Percentiles rank a stretch among this genome's conserved stretches.
These are phyloP conservation scores for Lepidurus couesii DNA, from an alignment of 1,140 invertebrate species.

Conservation along the genomic window DNA sequence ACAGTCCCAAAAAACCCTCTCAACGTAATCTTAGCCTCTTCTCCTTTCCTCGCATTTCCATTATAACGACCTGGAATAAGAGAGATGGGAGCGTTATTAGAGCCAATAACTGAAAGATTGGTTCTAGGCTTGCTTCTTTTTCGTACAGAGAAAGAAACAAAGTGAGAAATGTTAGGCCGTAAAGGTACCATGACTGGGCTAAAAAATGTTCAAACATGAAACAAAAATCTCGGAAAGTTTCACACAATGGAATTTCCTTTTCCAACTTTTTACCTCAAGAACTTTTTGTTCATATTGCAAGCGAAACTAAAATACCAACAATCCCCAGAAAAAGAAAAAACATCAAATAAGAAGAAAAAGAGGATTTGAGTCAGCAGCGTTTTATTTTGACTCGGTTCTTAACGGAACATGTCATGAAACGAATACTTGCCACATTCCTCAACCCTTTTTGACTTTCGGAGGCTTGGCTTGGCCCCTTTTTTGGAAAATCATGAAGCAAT, in stretches of 20 bases:
- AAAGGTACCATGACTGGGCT: background rate
- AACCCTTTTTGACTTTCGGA: background rate
- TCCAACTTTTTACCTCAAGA: background rate
- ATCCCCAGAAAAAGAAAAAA: background rate
- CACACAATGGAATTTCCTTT: background rate
- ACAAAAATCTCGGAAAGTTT: no score
- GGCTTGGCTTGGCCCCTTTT: background rate
- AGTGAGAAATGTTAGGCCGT: background rate
- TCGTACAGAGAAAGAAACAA: background rate
- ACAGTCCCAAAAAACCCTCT: background rate
- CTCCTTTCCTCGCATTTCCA: background rate
- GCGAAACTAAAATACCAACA: background rate
- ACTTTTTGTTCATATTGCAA: background rate
- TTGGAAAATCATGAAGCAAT: background rate
- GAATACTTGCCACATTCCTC: background rate
- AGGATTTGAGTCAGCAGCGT: background rate
- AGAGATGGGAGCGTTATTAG: background rate
- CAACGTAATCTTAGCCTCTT: background rate
- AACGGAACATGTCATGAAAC: background rate
- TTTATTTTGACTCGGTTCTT: background rate
- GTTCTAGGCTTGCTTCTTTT: background rate
- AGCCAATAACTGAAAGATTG: background rate
- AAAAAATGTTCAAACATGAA: background rate
- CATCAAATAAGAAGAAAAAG: background rate
- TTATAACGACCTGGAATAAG: background rate